Conservation (phyloP, 2,888 invertebrate genomes). For the Drosophila rellima region DNA sequence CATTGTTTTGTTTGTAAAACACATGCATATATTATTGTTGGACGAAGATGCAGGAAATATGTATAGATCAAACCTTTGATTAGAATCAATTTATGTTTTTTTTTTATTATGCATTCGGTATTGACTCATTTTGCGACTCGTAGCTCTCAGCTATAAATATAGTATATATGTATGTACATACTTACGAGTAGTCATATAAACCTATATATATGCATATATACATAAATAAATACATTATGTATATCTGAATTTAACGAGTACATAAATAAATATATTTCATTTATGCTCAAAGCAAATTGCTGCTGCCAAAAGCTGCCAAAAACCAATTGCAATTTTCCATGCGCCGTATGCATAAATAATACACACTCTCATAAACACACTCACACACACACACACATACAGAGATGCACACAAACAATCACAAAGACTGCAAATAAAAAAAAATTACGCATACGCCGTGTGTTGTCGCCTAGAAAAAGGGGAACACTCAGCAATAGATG, state of each 20-base stretch:
- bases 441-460: slow-evolving; percentile 79
- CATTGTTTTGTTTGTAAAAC: too few relatives aligned
- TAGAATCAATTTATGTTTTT: slow-evolving; percentile 50
- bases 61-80: slow-evolving; percentile 40
- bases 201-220: slow-evolving; percentile 4
- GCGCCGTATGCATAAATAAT: slow-evolving; percentile 78
- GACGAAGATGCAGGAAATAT: not conserved
- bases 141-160: slow-evolving; percentile 24
- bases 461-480: slow-evolving; percentile 40
- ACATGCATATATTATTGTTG: too few relatives aligned
- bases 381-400: slow-evolving; percentile 20
- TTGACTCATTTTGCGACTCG: slow-evolving; percentile 22
- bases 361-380: slow-evolving; percentile 51
- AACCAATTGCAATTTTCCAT: slow-evolving; percentile 79
- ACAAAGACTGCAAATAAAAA: slow-evolving; percentile 64
- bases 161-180: slow-evolving; percentile 11
- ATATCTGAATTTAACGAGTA: slow-evolving; percentile 19
- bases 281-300: slow-evolving; percentile 70
- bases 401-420: slow-evolving; percentile 19
- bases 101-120: slow-evolving; percentile 54
- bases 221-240: slow-evolving; percentile 3
- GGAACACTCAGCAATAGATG: slow-evolving; percentile 4
- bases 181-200: slow-evolving; percentile 9
- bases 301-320: slow-evolving; percentile 66
- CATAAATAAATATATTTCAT: slow-evolving; percentile 59